Evolutionary conservation across 2,797 vertebrate genomes (phyloP), one percentile per base, ranked within the genome.

Genomic region (Tokudaia tokunoshimensis): DNA sequence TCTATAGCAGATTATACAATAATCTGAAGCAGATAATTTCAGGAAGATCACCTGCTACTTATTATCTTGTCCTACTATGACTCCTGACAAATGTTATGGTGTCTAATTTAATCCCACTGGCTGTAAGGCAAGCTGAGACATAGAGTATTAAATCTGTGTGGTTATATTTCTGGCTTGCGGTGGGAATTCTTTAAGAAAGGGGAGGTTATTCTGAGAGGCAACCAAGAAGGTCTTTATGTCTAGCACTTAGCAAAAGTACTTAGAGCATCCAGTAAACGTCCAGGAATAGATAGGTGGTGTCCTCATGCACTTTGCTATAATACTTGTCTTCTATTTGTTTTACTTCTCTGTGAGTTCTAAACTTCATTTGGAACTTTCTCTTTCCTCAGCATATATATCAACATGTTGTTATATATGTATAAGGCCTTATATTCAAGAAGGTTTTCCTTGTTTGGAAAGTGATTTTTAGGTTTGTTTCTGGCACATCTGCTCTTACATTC

Each of bases 81-180:
- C 65, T 67, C 65, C 31, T 67, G 65, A 34, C 13, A 34, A 37
- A 50, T 15, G 34, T 70, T 78, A 41, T 0, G 0, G 26, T 47
- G 17, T 83, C 79, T 55, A 92, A 81, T 89, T 67, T 89, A 93
- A 37, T 74, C 90, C 78, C 19, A 37, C 2, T 59, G 74, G 20
- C 57, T 93, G 70, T n/a, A 89, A 86, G 31, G 29, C 78, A 92
- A 75, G 44, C 85, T 92, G 86, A 74, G 86, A 82, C 90, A 57
- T 55, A 15, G 57, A 67, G 34, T 79, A 55, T 96, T 88, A 88
- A 63, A 92, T 61, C 44, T 85, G 65, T 41, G 13, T 81, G 31
- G 29, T 85, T 70, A 84, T 76, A 17, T 34, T 26, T 14, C 61
- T 37, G 57, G 24, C 50, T 94, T 95, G 34, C 55, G 50, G 0